These are phyloP conservation scores for Brenthis hecate DNA, from an alignment of 2,888 invertebrate genomes.

Conservation along the genomic window DNA sequence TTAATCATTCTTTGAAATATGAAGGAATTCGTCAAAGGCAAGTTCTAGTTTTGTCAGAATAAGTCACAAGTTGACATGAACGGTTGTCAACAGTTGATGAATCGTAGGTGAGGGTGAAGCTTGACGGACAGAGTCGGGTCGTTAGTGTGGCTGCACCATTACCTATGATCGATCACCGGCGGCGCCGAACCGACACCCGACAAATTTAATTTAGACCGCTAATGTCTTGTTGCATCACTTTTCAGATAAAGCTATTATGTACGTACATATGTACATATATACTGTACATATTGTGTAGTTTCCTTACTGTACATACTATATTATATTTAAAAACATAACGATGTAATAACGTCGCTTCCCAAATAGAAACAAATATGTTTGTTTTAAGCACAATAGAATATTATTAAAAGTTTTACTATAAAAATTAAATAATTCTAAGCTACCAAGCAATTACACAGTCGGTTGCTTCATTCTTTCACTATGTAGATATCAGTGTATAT, in stretches of 20 bases:
- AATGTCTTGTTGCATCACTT: conserved; percentile 56
- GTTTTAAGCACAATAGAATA: no score
- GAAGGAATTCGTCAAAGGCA: conserved; percentile 30
- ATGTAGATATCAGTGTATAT: conserved; percentile 31
- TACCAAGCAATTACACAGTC: conserved; percentile 32
- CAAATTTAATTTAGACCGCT: conserved; percentile 79
- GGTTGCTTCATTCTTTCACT: conserved; percentile 22
- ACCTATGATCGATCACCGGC: conserved; percentile 75
- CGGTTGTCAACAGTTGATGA: conserved; percentile 47
- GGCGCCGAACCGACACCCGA: conserved; percentile 68
- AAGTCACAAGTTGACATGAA: conserved; percentile 42
- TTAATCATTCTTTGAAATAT: conserved; percentile 7
- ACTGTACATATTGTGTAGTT: background rate
- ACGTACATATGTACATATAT: background rate
- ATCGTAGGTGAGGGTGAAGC: conserved; percentile 41
- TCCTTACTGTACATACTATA: background rate
- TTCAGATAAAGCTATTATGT: conserved; percentile 55
- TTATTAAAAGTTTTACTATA: background rate
- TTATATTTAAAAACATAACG: background rate
- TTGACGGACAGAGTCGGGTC: conserved; percentile 59
- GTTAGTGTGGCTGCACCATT: conserved; percentile 71
- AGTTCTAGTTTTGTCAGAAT: conserved; percentile 41
- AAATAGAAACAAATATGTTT: no score
- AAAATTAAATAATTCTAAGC: conserved; percentile 26
- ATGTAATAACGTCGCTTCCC: no score